phyloP scores from a whole-genome alignment of 2,888 invertebrate genomes.

The Eulithis testata region DNA sequence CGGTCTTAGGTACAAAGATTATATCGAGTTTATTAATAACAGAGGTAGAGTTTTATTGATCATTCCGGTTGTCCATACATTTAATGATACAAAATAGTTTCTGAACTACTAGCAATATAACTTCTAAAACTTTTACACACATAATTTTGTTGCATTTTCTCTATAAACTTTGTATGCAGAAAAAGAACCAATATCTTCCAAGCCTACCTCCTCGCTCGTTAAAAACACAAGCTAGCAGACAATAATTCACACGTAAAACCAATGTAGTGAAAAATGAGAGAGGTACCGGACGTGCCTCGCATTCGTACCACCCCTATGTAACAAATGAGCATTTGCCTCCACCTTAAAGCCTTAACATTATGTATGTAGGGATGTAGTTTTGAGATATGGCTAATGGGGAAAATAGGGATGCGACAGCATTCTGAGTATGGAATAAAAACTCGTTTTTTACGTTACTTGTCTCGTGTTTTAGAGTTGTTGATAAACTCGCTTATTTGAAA shows the following conservation, averaged over 20 bases:
- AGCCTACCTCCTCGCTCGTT: constrained; percentile 31
- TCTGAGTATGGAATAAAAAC: constrained; percentile 37
- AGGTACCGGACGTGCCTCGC: constrained; percentile 74
- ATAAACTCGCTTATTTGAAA: no score
- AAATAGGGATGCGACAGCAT: constrained; percentile 43
- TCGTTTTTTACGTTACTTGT: not conserved
- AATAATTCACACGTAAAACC: constrained; percentile 83
- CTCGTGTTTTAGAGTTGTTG: not conserved
- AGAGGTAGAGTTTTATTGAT: no score
- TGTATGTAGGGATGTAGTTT: constrained; percentile 45
- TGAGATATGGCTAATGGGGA: constrained; percentile 46
- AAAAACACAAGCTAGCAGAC: constrained; percentile 55
- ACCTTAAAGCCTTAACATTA: constrained; percentile 47
- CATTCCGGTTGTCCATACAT: not conserved
- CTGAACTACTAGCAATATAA: not conserved
- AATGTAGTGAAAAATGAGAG: constrained; percentile 84
- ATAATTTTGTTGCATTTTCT: constrained; percentile 7
- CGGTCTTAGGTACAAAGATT: no score
- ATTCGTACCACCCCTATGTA: constrained; percentile 64
- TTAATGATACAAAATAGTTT: not conserved
- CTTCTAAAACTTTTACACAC: not conserved
- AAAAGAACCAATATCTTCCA: constrained; percentile 54
- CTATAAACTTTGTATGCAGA: constrained; percentile 34
- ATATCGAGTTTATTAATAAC: no score
- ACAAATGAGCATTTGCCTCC: constrained; percentile 77